A percentile compares a stretch with the other conserved stretches of the same genome.
Evolutionary conservation across 1,140 invertebrate species (phyloP).

Genomic region (Drosophila watanabei): DNA sequence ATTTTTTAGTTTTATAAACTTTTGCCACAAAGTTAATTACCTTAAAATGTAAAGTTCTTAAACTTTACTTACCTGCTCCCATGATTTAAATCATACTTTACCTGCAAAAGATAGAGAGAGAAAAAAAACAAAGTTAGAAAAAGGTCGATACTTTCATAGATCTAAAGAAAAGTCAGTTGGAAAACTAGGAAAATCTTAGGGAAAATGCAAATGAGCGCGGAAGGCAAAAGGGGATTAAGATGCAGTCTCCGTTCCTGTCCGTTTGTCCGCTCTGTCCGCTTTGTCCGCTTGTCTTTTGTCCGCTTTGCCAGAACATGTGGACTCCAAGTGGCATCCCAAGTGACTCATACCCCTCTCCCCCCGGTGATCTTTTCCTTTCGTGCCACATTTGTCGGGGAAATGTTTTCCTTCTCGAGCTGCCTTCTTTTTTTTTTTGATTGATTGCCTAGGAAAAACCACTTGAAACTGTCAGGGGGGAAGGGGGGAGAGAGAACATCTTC

Average conservation of each 20-base stretch:
- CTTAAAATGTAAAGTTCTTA: neutral
- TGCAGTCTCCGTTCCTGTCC: slow-evolving; percentile 35
- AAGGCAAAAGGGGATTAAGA: slow-evolving; percentile 65
- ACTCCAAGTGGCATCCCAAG: slow-evolving; percentile 15
- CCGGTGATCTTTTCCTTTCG: slow-evolving; percentile 61
- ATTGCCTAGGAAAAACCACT: slow-evolving; percentile 79
- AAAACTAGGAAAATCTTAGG: slow-evolving; percentile 18
- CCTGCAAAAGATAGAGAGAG: slow-evolving; percentile 49
- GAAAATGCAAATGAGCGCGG: slow-evolving; percentile 67
- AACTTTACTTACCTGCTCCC: slow-evolving; percentile 65
- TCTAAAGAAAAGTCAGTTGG: slow-evolving; percentile 26
- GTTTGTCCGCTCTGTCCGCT: slow-evolving; percentile 1
- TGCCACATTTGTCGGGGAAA: slow-evolving; percentile 73
- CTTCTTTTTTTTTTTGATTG: slow-evolving; percentile 82
- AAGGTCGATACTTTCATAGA: neutral
- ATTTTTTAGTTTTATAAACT: neutral
- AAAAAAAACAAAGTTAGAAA: slow-evolving; percentile 2
- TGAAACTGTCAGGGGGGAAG: slow-evolving; percentile 68
- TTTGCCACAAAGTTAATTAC: slow-evolving; percentile 43
- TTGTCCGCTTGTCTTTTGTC: slow-evolving; percentile 14
- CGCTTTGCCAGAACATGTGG: slow-evolving; percentile 60
- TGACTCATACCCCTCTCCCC: slow-evolving; percentile 16
- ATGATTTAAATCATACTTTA: slow-evolving; percentile 61
- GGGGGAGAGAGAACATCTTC: neutral
- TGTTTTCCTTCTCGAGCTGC: slow-evolving; percentile 59